These are phyloP conservation scores for Deroplatys truncata DNA, from an alignment of 2,888 invertebrate species.

Conservation along the genomic window DNA sequence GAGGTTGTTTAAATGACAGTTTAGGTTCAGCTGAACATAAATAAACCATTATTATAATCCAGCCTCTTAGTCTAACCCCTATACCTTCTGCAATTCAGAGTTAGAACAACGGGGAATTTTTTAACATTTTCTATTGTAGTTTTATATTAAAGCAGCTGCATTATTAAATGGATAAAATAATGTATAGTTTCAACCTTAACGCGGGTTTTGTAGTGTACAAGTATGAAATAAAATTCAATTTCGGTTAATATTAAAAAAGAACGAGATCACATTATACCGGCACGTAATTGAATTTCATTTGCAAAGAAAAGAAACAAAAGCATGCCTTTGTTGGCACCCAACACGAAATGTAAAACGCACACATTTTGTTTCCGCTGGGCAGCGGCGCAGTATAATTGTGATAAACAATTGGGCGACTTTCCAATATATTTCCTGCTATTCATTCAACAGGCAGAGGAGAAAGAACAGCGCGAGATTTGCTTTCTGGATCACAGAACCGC, in stretches of 20 bases:
- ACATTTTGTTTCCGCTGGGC: background rate
- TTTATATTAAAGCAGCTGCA: background rate
- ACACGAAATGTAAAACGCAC: background rate
- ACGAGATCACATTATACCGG: background rate
- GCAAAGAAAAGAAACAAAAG: background rate
- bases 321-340: background rate
- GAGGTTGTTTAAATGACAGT: too few relatives aligned
- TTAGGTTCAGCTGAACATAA: too few relatives aligned
- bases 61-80: too few relatives aligned
- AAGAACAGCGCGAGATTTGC: background rate
- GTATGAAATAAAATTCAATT: background rate
- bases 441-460: background rate
- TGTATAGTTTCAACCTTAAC: background rate
- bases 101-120: too few relatives aligned
- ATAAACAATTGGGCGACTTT: background rate
- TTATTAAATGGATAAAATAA: background rate
- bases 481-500: background rate
- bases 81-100: too few relatives aligned
- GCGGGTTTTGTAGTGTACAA: background rate
- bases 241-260: background rate
- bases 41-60: too few relatives aligned
- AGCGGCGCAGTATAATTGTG: background rate
- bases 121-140: background rate
- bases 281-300: background rate
- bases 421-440: background rate